These are phyloP conservation scores for Paramormyrops hopkinsi DNA, from an alignment of 2,797 vertebrate species.

Conservation along the genomic window DNA sequence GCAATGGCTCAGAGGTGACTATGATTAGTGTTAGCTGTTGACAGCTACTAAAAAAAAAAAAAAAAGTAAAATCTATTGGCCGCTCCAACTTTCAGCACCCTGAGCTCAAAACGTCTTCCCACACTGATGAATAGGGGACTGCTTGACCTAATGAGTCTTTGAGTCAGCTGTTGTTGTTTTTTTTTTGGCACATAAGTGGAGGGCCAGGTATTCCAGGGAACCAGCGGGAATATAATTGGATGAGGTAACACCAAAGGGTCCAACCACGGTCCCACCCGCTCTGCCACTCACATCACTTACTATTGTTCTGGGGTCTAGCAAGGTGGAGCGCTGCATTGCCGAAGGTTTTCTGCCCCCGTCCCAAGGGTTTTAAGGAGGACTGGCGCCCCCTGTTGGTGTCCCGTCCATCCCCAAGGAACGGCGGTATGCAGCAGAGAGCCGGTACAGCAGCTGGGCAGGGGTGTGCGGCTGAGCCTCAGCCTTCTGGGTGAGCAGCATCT, in stretches of 20 bases:
- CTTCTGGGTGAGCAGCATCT: conserved; percentile 85
- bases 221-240: not conserved
- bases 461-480: conserved; percentile 62
- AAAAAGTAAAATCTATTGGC: not conserved
- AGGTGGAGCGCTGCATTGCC: not conserved
- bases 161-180: not conserved
- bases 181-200: not conserved
- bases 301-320: conserved; percentile 8
- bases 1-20: not conserved
- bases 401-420: conserved; percentile 69
- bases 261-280: not conserved
- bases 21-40: not conserved
- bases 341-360: not conserved
- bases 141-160: not conserved
- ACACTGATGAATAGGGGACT: not conserved
- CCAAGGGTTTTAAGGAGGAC: conserved; percentile 11
- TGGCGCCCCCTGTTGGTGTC: conserved; percentile 24
- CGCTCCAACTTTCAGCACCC: not conserved
- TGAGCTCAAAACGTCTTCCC: not conserved
- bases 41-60: not conserved
- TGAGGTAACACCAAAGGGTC: conserved; percentile 32
- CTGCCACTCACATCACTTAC: not conserved
- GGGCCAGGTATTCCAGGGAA: conserved; percentile 12
- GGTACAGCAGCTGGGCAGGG: conserved; percentile 69
- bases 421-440: conserved; percentile 71